Evolutionary conservation across 1,140 invertebrate species (phyloP).

Genomic region (Drosophila rufa): DNA sequence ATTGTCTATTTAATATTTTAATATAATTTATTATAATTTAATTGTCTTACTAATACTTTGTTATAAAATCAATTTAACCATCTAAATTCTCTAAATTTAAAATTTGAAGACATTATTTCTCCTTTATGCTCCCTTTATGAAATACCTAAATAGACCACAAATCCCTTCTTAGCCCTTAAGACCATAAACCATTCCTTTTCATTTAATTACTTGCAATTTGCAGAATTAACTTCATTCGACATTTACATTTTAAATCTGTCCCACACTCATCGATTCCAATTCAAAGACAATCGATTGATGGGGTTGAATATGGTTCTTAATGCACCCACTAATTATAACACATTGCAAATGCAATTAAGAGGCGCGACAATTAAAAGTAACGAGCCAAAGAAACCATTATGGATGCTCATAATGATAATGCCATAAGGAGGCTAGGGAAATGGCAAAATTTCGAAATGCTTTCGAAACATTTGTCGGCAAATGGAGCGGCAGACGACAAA

Average conservation of each 20-base stretch:
- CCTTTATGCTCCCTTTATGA: too few relatives aligned
- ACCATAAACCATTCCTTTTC: neutral
- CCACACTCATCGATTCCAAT: neutral
- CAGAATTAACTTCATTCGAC: constrained; percentile 3
- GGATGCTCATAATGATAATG: constrained; percentile 43
- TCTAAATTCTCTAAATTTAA: too few relatives aligned
- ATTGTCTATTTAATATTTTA: too few relatives aligned
- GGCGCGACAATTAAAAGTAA: constrained; percentile 68
- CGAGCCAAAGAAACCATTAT: constrained; percentile 43
- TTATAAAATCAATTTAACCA: too few relatives aligned
- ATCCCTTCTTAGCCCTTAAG: neutral
- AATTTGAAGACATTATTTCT: too few relatives aligned
- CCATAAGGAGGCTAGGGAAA: constrained; percentile 49
- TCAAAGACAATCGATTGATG: constrained; percentile 19
- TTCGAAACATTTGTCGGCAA: constrained; percentile 39
- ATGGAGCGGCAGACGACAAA: constrained; percentile 3
- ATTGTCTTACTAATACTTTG: too few relatives aligned
- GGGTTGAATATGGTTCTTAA: constrained; percentile 39
- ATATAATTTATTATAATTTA: too few relatives aligned
- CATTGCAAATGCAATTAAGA: constrained; percentile 76
- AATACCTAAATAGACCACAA: neutral
- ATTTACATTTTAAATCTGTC: constrained; percentile 37
- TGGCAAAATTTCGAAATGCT: constrained; percentile 12
- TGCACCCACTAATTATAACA: constrained; percentile 70
- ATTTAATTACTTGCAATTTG: constrained; percentile 1